Percentiles rank a stretch among this genome's conserved stretches.
These are phyloP conservation scores for Redunca redunca DNA, from an alignment of 2,113 vertebrate species.

Conservation along the genomic window DNA sequence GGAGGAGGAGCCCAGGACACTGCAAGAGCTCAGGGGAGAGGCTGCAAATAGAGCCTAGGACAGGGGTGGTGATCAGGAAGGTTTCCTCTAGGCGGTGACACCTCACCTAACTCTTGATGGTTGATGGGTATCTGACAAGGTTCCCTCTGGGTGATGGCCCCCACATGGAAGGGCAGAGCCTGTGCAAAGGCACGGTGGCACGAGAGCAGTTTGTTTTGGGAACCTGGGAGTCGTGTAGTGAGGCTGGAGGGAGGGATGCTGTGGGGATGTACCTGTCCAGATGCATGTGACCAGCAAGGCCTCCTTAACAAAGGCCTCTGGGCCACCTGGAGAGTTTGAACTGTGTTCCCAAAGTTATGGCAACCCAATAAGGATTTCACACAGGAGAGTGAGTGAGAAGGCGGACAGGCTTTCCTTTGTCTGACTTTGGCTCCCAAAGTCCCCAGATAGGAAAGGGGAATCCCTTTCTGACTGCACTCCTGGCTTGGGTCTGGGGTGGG, in stretches of 20 bases:
- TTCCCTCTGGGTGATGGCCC: neutral
- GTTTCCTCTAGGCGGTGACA: neutral
- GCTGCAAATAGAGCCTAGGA: neutral
- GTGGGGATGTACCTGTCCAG: rapidly evolving
- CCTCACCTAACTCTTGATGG: neutral
- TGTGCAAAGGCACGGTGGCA: neutral
- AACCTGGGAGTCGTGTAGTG: neutral
- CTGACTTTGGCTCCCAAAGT: neutral
- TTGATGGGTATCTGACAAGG: neutral
- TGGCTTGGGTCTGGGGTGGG: neutral
- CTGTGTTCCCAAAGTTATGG: neutral
- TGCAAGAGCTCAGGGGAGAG: neutral
- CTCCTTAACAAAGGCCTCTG: neutral
- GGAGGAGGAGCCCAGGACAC: neutral
- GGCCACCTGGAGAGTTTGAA: neutral
- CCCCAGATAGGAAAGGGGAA: neutral
- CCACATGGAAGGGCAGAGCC: neutral
- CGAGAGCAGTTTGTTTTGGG: neutral
- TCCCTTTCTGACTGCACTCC: neutral
- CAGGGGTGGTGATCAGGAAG: neutral
- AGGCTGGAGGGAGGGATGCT: neutral
- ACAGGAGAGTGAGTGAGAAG: neutral
- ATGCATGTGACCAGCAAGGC: neutral
- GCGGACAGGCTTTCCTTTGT: neutral
- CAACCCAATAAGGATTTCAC: neutral